Percentiles rank a stretch among this genome's conserved stretches.
These are phyloP conservation scores for Camelus dromedarius DNA, from an alignment of 2,113 vertebrate species.

Conservation along the genomic window DNA sequence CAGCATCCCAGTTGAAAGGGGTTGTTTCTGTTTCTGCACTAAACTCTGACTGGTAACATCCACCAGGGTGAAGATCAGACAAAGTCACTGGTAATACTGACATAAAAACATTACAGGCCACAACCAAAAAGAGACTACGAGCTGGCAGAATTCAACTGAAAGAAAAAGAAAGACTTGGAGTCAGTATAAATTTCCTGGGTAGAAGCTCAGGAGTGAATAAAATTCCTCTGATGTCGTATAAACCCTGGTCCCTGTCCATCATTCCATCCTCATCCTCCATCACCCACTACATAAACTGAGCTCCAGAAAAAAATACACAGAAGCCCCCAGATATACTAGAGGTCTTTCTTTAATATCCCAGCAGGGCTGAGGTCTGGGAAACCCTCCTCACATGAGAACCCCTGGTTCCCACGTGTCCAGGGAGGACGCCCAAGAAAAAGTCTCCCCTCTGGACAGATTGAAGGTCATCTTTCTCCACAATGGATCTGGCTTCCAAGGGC, in stretches of 20 bases:
- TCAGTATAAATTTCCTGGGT: background rate
- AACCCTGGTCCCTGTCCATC: background rate
- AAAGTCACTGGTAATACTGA: background rate
- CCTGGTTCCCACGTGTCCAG: background rate
- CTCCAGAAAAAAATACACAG: background rate
- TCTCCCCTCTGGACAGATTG: background rate
- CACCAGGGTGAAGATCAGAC: background rate
- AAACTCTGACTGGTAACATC: background rate
- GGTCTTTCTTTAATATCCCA: background rate
- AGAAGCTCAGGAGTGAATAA: background rate
- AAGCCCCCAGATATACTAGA: background rate
- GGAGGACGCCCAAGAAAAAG: background rate
- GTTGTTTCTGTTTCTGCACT: background rate
- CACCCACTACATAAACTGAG: background rate
- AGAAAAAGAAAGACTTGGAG: background rate
- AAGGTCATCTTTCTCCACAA: background rate
- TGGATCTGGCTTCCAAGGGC: slow-evolving; percentile 50
- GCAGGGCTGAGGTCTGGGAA: background rate
- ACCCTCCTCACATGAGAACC: background rate
- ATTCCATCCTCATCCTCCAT: background rate
- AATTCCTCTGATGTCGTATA: background rate
- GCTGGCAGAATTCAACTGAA: background rate
- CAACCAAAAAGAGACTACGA: background rate
- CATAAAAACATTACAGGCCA: background rate
- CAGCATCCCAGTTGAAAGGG: background rate